phyloP scores from a whole-genome alignment of 2,113 vertebrate species.

The Proteles cristata region DNA sequence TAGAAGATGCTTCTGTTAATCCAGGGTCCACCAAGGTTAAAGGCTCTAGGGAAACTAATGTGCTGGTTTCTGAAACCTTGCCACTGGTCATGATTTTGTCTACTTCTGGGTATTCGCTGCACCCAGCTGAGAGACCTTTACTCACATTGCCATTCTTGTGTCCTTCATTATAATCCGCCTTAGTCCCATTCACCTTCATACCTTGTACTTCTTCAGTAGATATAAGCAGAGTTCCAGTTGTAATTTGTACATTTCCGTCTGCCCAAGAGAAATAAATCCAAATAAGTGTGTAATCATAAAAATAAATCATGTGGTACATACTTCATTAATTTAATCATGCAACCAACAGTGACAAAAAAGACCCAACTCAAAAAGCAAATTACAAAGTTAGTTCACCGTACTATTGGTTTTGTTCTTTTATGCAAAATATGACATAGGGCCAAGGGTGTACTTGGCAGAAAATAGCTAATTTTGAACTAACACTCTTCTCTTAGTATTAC shows the following conservation, averaged over 20 bases:
- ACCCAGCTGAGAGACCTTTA: conserved; percentile 74
- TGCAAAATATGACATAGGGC: not conserved
- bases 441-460: not conserved
- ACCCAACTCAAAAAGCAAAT: not conserved
- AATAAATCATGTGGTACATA: not conserved
- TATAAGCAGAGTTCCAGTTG: conserved; percentile 80
- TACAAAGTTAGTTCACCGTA: not conserved
- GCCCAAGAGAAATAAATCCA: conserved; percentile 66
- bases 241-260: conserved; percentile 83
- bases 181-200: conserved; percentile 84
- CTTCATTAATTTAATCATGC: conserved; percentile 23
- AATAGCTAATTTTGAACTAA: conserved; percentile 39
- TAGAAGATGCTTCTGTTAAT: conserved; percentile 70
- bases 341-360: not conserved
- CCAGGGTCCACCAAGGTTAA: conserved; percentile 58
- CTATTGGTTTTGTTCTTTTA: not conserved
- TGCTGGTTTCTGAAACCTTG: conserved; percentile 79
- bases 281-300: conserved; percentile 63
- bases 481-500: not conserved
- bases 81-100: conserved; percentile 72
- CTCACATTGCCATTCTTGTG: conserved; percentile 73
- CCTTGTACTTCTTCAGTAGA: conserved; percentile 81
- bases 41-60: conserved; percentile 74
- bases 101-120: conserved; percentile 58
- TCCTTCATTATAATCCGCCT: conserved; percentile 79